These are phyloP conservation scores for Numida meleagris DNA, from an alignment of 2,113 vertebrate genomes.

Conservation along the genomic window DNA sequence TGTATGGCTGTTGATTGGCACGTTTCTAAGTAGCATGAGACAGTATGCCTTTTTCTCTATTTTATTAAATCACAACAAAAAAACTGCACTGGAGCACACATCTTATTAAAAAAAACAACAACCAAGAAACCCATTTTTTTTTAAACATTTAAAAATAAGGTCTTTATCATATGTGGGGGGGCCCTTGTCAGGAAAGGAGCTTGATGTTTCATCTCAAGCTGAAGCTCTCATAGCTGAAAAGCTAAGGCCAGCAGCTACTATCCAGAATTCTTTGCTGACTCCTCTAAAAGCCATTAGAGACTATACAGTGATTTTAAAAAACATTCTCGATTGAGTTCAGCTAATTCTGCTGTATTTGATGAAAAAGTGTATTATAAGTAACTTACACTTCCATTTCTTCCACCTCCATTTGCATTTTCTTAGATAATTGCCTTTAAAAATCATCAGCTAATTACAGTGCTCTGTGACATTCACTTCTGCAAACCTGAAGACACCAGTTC, in stretches of 20 bases:
- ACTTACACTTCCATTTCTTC: background rate
- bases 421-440: constrained; percentile 1
- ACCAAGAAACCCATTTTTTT: too few relatives aligned
- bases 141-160: background rate
- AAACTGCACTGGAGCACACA: background rate
- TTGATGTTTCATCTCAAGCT: background rate
- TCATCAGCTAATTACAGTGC: background rate
- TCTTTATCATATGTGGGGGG: background rate
- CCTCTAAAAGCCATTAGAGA: background rate
- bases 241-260: background rate
- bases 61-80: rapidly evolving
- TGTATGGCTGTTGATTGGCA: background rate
- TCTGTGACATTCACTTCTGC: background rate
- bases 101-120: background rate
- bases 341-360: background rate
- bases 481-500: background rate
- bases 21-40: background rate
- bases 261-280: background rate
- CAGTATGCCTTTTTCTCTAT: background rate
- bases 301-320: background rate
- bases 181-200: background rate
- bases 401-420: constrained; percentile 7
- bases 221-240: too few relatives aligned
- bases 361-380: background rate
- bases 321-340: background rate